A percentile compares a stretch with the other conserved stretches of the same genome.
These are phyloP conservation scores for Tapirus terrestris DNA, from an alignment of 2,113 vertebrate genomes.

Conservation along the genomic window DNA sequence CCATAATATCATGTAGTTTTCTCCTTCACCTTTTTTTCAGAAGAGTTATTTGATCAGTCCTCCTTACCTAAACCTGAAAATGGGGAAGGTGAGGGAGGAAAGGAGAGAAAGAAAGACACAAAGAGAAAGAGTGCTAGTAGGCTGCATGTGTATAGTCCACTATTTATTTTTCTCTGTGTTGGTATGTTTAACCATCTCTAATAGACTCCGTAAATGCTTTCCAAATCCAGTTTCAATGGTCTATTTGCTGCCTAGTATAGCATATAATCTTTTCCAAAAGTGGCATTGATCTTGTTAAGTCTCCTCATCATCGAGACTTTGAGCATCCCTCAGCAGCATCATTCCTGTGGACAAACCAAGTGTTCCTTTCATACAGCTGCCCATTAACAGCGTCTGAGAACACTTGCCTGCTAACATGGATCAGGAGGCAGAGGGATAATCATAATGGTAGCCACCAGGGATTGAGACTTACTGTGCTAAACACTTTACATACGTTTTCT, in stretches of 20 bases:
- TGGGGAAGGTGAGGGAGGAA: not conserved
- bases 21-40: not conserved
- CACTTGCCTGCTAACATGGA: not conserved
- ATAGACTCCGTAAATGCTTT: conserved; percentile 85
- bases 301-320: conserved; percentile 78
- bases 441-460: not conserved
- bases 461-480: not conserved
- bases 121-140: not conserved
- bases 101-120: not conserved
- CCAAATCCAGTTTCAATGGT: conserved; percentile 87
- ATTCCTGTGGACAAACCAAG: conserved; percentile 65
- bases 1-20: not conserved
- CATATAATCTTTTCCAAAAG: conserved; percentile 88
- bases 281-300: conserved; percentile 88
- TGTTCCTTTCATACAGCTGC: not conserved
- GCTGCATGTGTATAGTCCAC: not conserved
- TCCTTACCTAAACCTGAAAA: conserved; percentile 35
- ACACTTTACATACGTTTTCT: conserved; percentile 17
- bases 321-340: conserved; percentile 72
- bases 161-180: conserved; percentile 60
- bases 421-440: not conserved
- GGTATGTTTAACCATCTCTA: conserved; percentile 81
- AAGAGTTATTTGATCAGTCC: not conserved
- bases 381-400: not conserved
- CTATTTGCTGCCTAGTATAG: conserved; percentile 89